Conservation (phyloP, 2,797 vertebrate species). For the Alectoris magna region DNA sequence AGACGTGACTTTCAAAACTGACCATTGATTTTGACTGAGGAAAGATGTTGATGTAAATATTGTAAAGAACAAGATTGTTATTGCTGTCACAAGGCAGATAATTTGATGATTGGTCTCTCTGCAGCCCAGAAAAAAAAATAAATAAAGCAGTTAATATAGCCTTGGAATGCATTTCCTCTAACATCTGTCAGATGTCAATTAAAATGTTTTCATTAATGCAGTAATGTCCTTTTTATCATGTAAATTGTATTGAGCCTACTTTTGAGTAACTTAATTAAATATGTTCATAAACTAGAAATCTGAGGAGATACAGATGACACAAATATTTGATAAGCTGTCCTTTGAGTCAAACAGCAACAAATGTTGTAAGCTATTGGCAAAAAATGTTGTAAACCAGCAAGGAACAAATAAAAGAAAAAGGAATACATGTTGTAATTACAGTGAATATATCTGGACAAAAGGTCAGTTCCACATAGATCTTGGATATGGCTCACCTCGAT, state of each 20-base stretch:
- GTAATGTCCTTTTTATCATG: not conserved
- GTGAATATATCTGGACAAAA: not conserved
- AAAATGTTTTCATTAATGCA: constrained; percentile 8
- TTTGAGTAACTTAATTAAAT: not conserved
- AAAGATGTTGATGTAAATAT: not conserved
- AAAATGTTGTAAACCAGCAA: not conserved
- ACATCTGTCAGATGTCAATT: not conserved
- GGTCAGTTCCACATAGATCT: not conserved
- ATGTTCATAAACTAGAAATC: not conserved
- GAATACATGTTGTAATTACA: not conserved
- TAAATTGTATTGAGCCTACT: not conserved
- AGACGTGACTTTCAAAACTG: not conserved
- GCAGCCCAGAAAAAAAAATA: not conserved
- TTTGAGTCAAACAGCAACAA: not conserved
- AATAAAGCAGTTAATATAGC: not conserved
- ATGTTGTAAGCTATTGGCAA: not conserved
- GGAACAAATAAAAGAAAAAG: not conserved
- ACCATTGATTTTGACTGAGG: not conserved
- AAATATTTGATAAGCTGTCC: not conserved
- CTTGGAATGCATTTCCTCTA: not conserved
- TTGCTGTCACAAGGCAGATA: not conserved
- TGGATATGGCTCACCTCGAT: not conserved
- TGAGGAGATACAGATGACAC: not conserved
- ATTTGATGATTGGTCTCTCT: not conserved
- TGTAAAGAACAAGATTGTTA: not conserved